Base-by-base conservation (phyloP, 2,797 vertebrate genomes). In the Diplodus puntazzo region DNA sequence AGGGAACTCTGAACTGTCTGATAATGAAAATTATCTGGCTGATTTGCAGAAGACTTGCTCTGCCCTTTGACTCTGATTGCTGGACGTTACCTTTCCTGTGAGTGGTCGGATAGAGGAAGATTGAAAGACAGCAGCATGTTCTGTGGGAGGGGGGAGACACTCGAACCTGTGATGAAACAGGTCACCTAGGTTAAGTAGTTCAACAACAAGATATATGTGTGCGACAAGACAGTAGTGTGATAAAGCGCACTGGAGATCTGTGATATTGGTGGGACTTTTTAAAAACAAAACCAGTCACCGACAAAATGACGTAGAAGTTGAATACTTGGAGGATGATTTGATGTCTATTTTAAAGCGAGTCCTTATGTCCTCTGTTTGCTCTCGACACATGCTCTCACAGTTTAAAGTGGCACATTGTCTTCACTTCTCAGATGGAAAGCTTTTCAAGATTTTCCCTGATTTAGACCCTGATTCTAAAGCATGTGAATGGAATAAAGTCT, bases 21-120 rank as follows among this genome's bases (percentile, higher is more conserved):
- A 85, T 84, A 83, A 79, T 23, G 25, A 64, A 72, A 23, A 70
- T 75, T 76, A 86, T 85, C 80, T 66, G 12, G 5, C 50, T 66
- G 71, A 74, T 50, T 58, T 42, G 21, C 67, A 23, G 20, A 57
- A 20, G 34, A 57, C 17, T 3, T 81, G 4, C n/a, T 17, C 62
- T 86, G 74, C 34, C 68, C 84, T 86, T 81, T 83, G 79, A 69
- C 77, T 23, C 63, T 34, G 58, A 73, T 67, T 57, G 50, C 50
- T 61, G 71, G 65, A 83, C 12, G 0, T 54, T 60, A 73, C 49
- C 59, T 78, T 71, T 71, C 2, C 11, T 70, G 18, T 49, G 39
- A 71, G 61, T 2, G 68, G 42, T 2, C 16, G 7, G 14, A 30
- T 14, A 21, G 53, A 70, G 60, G 58, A 80, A 67, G 53, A 25